Percentiles rank a stretch among this genome's conserved stretches.
These are phyloP conservation scores for Synaphobranchus kaupii DNA, from an alignment of 2,797 vertebrate species.

Conservation along the genomic window DNA sequence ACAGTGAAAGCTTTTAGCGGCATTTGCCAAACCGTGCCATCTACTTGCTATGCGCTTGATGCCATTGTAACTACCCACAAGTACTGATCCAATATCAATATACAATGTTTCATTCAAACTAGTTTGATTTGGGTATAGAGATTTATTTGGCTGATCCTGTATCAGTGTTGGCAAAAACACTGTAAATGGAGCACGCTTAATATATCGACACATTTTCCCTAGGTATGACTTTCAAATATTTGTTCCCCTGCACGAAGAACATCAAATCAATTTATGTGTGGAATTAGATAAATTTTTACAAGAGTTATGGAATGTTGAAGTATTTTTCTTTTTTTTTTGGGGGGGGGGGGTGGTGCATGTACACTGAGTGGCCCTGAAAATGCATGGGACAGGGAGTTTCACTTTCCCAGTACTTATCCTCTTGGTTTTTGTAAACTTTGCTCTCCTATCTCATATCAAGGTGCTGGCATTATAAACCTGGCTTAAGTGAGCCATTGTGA, in stretches of 20 bases:
- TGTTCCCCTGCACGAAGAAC: neutral
- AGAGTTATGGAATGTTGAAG: neutral
- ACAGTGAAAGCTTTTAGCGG: neutral
- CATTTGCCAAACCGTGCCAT: neutral
- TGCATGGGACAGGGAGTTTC: neutral
- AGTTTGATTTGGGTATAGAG: neutral
- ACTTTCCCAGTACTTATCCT: neutral
- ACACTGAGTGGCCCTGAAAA: neutral
- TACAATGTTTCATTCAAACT: neutral
- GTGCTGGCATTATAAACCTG: constrained; percentile 1
- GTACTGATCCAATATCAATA: neutral
- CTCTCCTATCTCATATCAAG: constrained; percentile 16
- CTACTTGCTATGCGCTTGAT: neutral
- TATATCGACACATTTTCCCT: constrained; percentile 1
- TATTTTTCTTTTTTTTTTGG: neutral
- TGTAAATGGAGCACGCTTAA: neutral
- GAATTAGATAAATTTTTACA: neutral
- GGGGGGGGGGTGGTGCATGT: too few relatives aligned
- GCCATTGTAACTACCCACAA: neutral
- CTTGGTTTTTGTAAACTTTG: constrained; percentile 27
- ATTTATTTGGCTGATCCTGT: neutral
- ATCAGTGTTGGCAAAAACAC: neutral
- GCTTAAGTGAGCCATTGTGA: neutral
- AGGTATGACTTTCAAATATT: neutral
- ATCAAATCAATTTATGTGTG: neutral